Evolutionary conservation across 2,888 invertebrate species (phyloP).

Genomic region (Dendrolimus houi): DNA sequence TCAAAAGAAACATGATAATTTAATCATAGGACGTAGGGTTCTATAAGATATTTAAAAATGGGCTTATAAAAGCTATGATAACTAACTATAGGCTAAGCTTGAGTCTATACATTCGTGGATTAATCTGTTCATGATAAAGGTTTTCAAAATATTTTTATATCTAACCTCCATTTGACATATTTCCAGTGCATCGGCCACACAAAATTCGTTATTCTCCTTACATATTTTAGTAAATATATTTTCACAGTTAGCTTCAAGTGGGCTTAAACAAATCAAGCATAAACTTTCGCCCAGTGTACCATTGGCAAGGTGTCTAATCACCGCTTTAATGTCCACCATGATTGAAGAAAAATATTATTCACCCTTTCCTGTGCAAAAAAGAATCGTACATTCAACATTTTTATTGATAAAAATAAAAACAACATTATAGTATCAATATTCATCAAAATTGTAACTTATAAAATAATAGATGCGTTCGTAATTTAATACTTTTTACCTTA

Average conservation of each 20-base stretch:
- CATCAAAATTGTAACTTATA: background rate
- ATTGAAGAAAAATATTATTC: conserved; percentile 7
- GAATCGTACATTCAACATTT: background rate
- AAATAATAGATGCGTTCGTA: conserved; percentile 1
- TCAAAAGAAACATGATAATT: too few species aligned
- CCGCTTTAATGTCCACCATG: conserved; percentile 46
- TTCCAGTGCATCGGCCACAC: conserved; percentile 48
- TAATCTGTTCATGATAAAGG: too few species aligned
- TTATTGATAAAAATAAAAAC: background rate
- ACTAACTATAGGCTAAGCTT: too few species aligned
- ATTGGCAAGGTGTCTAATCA: conserved; percentile 51
- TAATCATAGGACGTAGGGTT: too few species aligned
- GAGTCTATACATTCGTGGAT: too few species aligned
- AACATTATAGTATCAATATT: background rate
- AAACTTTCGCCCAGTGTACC: conserved; percentile 44
- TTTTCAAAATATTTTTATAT: conserved; percentile 1
- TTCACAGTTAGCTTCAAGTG: conserved; percentile 35
- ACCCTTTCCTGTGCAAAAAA: background rate
- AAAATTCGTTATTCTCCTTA: conserved; percentile 45
- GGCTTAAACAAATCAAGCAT: conserved; percentile 50
- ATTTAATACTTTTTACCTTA: background rate
- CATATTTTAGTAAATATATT: conserved; percentile 52
- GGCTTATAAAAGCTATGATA: too few species aligned
- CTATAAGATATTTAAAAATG: too few species aligned
- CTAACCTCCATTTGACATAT: conserved; percentile 42